Conservation (phyloP, 2,888 invertebrate species). For the Cabera pusaria region DNA sequence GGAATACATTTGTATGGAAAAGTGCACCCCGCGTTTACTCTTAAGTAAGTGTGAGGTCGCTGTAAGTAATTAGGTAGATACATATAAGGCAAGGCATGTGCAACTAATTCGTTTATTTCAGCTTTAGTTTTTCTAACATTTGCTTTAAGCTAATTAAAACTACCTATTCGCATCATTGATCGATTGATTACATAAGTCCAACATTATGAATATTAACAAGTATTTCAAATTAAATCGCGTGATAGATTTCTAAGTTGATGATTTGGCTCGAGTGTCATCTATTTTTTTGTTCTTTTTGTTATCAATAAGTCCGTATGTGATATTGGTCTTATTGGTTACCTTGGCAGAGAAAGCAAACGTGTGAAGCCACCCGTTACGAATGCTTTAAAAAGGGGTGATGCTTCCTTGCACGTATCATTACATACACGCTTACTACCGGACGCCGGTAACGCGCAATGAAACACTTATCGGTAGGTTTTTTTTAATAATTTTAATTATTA, state of each 20-base stretch:
- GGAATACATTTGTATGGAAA: no score
- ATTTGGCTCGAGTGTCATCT: not conserved
- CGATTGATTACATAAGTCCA: not conserved
- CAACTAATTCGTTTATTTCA: no score
- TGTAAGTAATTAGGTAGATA: no score
- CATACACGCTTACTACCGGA: slow-evolving; percentile 64
- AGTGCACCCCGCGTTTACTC: no score
- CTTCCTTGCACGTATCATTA: slow-evolving; percentile 67
- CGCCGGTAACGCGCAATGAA: slow-evolving; percentile 70
- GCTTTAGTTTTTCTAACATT: no score
- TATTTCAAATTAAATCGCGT: slow-evolving; percentile 5
- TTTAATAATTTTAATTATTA: slow-evolving; percentile 14
- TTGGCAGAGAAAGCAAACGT: slow-evolving; percentile 66
- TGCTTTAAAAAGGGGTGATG: slow-evolving; percentile 74
- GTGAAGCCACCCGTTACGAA: slow-evolving; percentile 63
- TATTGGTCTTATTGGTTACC: slow-evolving; percentile 40
- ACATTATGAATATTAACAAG: slow-evolving; percentile 2
- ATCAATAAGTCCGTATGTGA: slow-evolving; percentile 6
- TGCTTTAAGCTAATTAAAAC: no score
- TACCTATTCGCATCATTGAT: slow-evolving; percentile 22
- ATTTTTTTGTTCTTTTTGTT: slow-evolving; percentile 3
- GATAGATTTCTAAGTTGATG: slow-evolving; percentile 4
- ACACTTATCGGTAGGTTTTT: slow-evolving; percentile 78
- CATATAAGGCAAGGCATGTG: no score
- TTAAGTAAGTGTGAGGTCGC: no score